phyloP scores from a whole-genome alignment of 2,888 invertebrate genomes.

The Eumerus sabulonum region DNA sequence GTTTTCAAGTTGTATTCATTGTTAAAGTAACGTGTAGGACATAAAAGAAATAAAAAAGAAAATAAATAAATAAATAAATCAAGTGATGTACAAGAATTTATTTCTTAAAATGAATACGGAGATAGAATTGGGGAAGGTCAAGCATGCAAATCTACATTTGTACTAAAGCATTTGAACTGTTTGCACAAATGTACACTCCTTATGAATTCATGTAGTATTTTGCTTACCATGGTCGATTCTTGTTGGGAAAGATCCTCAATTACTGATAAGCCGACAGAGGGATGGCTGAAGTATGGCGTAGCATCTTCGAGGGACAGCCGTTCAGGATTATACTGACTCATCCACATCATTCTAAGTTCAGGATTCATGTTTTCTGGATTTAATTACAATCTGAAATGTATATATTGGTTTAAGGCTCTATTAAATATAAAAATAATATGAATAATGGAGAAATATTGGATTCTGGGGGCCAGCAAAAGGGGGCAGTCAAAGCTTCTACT shows the following conservation, averaged over 20 bases:
- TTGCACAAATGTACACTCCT: constrained; percentile 8
- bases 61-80: constrained; percentile 60
- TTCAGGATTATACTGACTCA: constrained; percentile 81
- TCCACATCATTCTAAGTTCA: constrained; percentile 85
- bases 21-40: constrained; percentile 70
- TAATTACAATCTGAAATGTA: too few species aligned
- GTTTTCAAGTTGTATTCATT: constrained; percentile 67
- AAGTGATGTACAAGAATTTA: constrained; percentile 51
- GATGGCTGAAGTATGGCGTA: constrained; percentile 79
- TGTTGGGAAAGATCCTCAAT: constrained; percentile 81
- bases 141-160: constrained; percentile 65
- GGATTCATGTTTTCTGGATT: constrained; percentile 65
- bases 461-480: too few species aligned
- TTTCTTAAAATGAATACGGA: constrained; percentile 25
- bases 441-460: too few species aligned
- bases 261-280: constrained; percentile 80
- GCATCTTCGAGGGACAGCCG: constrained; percentile 78
- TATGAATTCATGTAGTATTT: not conserved
- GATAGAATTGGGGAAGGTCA: constrained; percentile 38
- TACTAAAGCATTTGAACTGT: constrained; percentile 20
- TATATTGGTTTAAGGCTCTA: too few species aligned
- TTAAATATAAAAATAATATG: too few species aligned
- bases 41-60: constrained; percentile 67
- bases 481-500: too few species aligned
- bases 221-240: constrained; percentile 80